Conservation (phyloP, 2,888 invertebrate genomes). For the Drosophila mimetica region DNA sequence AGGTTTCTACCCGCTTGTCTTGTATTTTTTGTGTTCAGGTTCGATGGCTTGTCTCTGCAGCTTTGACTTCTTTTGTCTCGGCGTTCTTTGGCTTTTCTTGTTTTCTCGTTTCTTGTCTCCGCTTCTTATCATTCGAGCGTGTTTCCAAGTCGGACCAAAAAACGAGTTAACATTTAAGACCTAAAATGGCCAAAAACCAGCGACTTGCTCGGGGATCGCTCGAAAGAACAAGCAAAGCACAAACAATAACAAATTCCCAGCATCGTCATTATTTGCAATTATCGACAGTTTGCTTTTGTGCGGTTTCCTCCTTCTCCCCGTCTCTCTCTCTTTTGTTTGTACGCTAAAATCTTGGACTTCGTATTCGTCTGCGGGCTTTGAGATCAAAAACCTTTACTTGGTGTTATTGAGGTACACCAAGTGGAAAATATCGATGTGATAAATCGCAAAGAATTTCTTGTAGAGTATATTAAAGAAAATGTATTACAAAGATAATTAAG, state of each 20-base stretch:
- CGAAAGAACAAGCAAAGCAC: constrained; percentile 44
- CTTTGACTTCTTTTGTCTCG: constrained; percentile 51
- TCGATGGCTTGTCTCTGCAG: constrained; percentile 40
- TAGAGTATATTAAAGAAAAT: not conserved
- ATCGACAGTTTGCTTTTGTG: constrained; percentile 73
- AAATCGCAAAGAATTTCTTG: not conserved
- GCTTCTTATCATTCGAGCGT: constrained; percentile 47
- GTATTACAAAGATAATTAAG: not conserved
- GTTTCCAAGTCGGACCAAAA: constrained; percentile 44
- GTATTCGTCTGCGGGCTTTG: constrained; percentile 47
- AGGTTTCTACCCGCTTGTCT: constrained; percentile 32
- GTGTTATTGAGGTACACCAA: constrained; percentile 18
- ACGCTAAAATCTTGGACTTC: constrained; percentile 56
- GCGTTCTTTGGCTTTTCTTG: constrained; percentile 35
- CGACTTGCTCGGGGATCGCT: constrained; percentile 40
- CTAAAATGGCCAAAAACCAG: constrained; percentile 67
- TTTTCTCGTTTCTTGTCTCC: constrained; percentile 38
- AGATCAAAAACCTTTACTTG: constrained; percentile 77
- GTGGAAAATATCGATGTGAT: constrained; percentile 1
- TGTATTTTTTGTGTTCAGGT: constrained; percentile 33
- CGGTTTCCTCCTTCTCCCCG: constrained; percentile 47
- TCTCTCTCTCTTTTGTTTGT: constrained; percentile 43
- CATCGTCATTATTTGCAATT: constrained; percentile 78
- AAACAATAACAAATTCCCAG: constrained; percentile 52
- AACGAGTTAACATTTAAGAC: constrained; percentile 77